Conservation (phyloP, 1,140 invertebrate species). For the Bradynema listronoti region DNA sequence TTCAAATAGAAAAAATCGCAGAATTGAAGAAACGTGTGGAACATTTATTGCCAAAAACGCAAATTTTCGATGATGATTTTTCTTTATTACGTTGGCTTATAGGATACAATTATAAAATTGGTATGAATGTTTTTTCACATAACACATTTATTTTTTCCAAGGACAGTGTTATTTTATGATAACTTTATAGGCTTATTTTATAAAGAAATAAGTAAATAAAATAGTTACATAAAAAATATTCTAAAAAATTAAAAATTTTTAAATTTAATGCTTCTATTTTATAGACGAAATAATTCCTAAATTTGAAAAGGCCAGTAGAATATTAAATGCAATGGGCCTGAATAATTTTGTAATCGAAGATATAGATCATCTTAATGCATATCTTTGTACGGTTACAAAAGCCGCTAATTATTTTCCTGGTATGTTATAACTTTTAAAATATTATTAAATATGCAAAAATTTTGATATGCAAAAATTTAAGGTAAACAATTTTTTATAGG, state of each 20-base stretch:
- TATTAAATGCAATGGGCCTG: conserved; percentile 18
- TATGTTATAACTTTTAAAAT: not conserved
- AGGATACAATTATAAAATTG: conserved; percentile 38
- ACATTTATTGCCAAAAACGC: conserved; percentile 23
- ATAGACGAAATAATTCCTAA: conserved; percentile 37
- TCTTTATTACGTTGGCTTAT: conserved; percentile 29
- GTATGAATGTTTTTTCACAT: conserved; percentile 1
- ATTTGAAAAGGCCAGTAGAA: conserved; percentile 15
- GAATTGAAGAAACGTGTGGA: conserved; percentile 26
- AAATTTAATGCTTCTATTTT: conserved; percentile 1
- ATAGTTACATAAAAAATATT: not conserved
- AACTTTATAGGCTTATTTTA: not conserved
- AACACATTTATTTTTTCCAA: not conserved
- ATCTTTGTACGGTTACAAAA: conserved; percentile 2
- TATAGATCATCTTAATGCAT: conserved; percentile 28
- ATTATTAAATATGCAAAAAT: not conserved
- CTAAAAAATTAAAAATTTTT: not conserved
- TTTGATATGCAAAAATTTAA: not conserved
- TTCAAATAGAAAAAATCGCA: conserved; percentile 21
- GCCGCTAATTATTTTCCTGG: conserved; percentile 33
- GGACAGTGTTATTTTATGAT: not conserved
- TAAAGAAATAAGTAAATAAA: not conserved
- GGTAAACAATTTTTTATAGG: conserved; percentile 9
- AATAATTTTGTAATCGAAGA: conserved; percentile 18
- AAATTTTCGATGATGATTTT: conserved; percentile 32